phyloP scores from a whole-genome alignment of 2,888 invertebrate genomes.

The Colostygia pectinataria region DNA sequence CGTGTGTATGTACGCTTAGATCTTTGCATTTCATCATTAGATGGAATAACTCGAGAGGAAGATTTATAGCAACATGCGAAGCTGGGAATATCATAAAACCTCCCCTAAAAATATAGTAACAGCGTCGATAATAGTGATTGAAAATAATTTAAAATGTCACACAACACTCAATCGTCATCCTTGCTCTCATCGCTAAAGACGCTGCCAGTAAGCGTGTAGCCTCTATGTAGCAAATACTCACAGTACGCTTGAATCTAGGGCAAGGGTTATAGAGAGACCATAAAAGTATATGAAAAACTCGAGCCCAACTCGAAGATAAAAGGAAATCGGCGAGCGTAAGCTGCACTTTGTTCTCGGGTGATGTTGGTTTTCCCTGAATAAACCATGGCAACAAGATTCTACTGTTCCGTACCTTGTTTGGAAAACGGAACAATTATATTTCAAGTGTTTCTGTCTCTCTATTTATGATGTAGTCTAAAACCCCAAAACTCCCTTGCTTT shows the following conservation, averaged over 20 bases:
- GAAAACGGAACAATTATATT: not conserved
- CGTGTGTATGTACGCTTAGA: no score
- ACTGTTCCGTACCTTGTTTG: constrained; percentile 1
- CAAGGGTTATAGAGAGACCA: constrained; percentile 30
- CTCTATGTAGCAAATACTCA: not conserved
- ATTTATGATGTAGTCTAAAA: not conserved
- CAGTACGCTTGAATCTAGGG: constrained; percentile 16
- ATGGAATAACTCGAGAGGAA: no score
- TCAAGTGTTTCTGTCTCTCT: not conserved
- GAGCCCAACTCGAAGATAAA: constrained; percentile 22
- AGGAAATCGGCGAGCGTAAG: constrained; percentile 19
- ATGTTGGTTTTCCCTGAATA: constrained; percentile 20
- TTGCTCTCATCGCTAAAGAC: no score
- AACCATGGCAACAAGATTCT: constrained; percentile 12
- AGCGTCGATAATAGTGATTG: no score
- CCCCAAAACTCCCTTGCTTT: no score
- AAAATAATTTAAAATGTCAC: no score
- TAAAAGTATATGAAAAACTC: constrained; percentile 29
- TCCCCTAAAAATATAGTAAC: no score
- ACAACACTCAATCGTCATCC: no score
- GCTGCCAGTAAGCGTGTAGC: not conserved
- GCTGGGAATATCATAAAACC: no score
- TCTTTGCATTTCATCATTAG: no score
- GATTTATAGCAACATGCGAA: no score
- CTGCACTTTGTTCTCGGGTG: constrained; percentile 20